Conservation (phyloP, 92 coral and sea anemone genomes). For the Zoanthus sociatus region DNA sequence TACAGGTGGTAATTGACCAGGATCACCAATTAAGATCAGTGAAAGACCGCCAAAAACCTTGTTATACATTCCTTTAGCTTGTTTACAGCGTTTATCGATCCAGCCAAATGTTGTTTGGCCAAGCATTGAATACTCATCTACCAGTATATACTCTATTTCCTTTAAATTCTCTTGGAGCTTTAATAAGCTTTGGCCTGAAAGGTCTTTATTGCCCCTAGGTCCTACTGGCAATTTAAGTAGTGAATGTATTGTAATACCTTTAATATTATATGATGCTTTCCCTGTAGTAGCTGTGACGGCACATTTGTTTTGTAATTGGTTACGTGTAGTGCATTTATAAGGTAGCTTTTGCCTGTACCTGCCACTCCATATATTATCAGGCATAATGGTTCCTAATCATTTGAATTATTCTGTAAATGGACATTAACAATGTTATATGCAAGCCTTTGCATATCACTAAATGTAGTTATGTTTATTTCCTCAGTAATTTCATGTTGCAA, state of each 20-base stretch:
- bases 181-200: constrained; percentile 7
- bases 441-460: constrained; percentile 73
- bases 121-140: constrained; percentile 81
- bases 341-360: constrained; percentile 57
- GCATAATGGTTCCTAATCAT: constrained; percentile 48
- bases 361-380: constrained; percentile 62
- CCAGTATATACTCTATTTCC: constrained; percentile 62
- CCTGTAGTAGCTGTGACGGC: constrained; percentile 48
- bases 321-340: constrained; percentile 61
- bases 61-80: constrained; percentile 58
- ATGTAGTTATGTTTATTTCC: constrained; percentile 50
- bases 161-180: constrained; percentile 3
- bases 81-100: constrained; percentile 63
- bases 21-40: constrained; percentile 47
- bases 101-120: constrained; percentile 70
- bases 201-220: background rate
- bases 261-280: constrained; percentile 20
- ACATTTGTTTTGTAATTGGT: constrained; percentile 47
- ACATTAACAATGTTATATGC: constrained; percentile 70
- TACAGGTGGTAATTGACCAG: constrained; percentile 4
- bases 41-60: constrained; percentile 60
- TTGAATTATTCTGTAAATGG: constrained; percentile 43
- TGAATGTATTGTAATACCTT: constrained; percentile 14
- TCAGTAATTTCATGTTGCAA: constrained; percentile 6
- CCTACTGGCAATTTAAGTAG: background rate